A percentile compares a stretch with the other conserved stretches of the same genome.
Conservation (phyloP, 2,888 invertebrate species). For the Cordilura impudica region DNA sequence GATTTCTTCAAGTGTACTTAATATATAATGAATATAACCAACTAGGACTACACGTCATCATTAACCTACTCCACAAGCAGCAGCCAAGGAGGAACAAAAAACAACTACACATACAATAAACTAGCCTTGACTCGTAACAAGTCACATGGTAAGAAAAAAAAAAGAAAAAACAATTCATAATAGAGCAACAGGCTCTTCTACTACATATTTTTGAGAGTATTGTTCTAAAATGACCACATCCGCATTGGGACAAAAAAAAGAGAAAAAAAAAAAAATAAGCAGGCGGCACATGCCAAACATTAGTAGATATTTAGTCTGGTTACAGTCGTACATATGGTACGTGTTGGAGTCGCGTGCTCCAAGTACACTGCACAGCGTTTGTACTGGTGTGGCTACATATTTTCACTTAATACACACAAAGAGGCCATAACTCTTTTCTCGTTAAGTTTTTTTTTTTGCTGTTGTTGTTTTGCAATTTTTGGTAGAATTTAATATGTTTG, state of each 20-base stretch:
- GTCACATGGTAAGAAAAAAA: slow-evolving; percentile 41
- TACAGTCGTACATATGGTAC: slow-evolving; percentile 53
- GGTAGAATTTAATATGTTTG: slow-evolving; percentile 39
- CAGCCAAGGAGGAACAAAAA: neutral
- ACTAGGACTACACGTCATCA: slow-evolving; percentile 24
- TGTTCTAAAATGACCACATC: slow-evolving; percentile 60
- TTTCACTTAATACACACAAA: slow-evolving; percentile 16
- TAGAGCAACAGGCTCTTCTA: slow-evolving; percentile 59
- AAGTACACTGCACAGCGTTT: slow-evolving; percentile 52
- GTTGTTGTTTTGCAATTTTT: slow-evolving; percentile 5
- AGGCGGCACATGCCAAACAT: slow-evolving; percentile 53
- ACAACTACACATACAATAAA: slow-evolving; percentile 42
- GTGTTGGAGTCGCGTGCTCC: slow-evolving; percentile 52
- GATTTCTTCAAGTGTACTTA: slow-evolving; percentile 25
- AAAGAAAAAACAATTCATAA: slow-evolving; percentile 35
- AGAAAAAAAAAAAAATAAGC: slow-evolving; percentile 24
- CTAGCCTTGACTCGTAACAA: slow-evolving; percentile 53
- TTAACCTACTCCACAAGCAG: slow-evolving; percentile 46
- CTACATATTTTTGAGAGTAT: slow-evolving; percentile 43
- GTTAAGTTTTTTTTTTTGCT: neutral
- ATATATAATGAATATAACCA: slow-evolving; percentile 13
- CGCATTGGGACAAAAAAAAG: slow-evolving; percentile 40
- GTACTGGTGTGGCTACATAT: slow-evolving; percentile 13
- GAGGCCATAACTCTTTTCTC: slow-evolving; percentile 50
- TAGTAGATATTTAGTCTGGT: slow-evolving; percentile 49